A percentile compares a stretch with the other conserved stretches of the same genome.
phyloP scores from a whole-genome alignment of 1,140 invertebrate species.

The Lepidotrigona ventralis region DNA sequence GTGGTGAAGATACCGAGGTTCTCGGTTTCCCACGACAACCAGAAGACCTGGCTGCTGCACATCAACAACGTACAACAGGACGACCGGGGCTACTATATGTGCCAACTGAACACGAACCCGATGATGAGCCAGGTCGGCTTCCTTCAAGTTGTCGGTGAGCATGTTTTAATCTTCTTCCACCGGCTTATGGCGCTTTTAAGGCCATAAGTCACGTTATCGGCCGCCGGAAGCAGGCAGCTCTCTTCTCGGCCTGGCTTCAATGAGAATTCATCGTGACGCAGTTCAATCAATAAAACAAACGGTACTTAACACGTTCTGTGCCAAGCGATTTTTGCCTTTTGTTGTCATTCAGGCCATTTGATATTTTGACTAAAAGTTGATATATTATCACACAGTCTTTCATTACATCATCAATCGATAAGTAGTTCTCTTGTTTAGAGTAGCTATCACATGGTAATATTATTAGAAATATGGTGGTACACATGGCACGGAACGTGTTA shows the following conservation, averaged over 20 bases:
- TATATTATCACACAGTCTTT: no score
- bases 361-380: no score
- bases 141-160: conserved; percentile 95
- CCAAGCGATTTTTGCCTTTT: no score
- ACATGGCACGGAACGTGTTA: no score
- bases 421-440: no score
- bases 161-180: conserved; percentile 29
- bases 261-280: background rate
- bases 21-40: conserved; percentile 93
- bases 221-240: background rate
- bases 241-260: background rate
- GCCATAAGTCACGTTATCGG: background rate
- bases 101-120: conserved; percentile 96
- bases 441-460: no score
- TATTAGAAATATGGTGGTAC: no score
- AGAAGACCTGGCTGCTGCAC: conserved; percentile 94
- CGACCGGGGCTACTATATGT: conserved; percentile 95
- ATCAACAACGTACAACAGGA: conserved; percentile 93
- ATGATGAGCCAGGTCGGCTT: conserved; percentile 97
- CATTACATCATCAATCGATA: no score
- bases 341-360: no score
- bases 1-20: conserved; percentile 93
- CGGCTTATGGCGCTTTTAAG: background rate
- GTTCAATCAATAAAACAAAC: background rate
- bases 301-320: no score